Percentiles rank a stretch among this genome's conserved stretches.
Evolutionary conservation across 2,888 invertebrate species (phyloP).

Genomic region (Geotrupes spiniger): DNA sequence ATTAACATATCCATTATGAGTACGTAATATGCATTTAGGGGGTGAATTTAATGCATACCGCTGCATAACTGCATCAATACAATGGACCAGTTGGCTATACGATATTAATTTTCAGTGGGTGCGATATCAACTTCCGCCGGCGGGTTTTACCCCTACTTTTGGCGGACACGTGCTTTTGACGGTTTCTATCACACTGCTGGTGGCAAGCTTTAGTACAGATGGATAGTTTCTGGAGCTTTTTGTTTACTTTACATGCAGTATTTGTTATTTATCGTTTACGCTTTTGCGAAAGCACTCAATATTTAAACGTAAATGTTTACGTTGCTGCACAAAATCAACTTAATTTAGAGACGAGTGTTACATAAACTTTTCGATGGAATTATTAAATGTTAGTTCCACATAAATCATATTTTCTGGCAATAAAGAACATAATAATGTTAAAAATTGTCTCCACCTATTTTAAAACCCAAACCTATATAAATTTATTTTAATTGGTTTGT

Average conservation of each 20-base stretch:
- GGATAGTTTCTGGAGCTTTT: slow-evolving; percentile 2
- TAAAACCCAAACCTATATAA: no score
- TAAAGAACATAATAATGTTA: no score
- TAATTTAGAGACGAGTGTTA: no score
- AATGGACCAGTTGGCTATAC: background rate
- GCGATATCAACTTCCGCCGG: slow-evolving; percentile 9
- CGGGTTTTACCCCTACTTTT: slow-evolving; percentile 15
- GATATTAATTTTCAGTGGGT: slow-evolving; percentile 3
- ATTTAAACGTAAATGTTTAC: no score
- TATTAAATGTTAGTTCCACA: no score
- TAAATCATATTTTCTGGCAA: no score
- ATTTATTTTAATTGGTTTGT: no score
- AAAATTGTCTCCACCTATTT: no score
- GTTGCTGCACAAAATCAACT: no score
- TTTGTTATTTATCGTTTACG: no score
- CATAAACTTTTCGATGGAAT: no score
- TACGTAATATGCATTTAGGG: slow-evolving; percentile 16
- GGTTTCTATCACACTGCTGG: slow-evolving; percentile 19
- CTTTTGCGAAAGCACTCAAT: no score
- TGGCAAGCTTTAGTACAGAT: slow-evolving; percentile 1
- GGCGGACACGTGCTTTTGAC: slow-evolving; percentile 19
- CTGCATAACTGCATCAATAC: background rate
- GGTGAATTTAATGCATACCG: slow-evolving; percentile 8
- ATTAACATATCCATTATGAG: slow-evolving; percentile 19
- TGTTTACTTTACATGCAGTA: background rate